Evolutionary conservation across 2,797 vertebrate species (phyloP).

Genomic region (Monodelphis domestica): DNA sequence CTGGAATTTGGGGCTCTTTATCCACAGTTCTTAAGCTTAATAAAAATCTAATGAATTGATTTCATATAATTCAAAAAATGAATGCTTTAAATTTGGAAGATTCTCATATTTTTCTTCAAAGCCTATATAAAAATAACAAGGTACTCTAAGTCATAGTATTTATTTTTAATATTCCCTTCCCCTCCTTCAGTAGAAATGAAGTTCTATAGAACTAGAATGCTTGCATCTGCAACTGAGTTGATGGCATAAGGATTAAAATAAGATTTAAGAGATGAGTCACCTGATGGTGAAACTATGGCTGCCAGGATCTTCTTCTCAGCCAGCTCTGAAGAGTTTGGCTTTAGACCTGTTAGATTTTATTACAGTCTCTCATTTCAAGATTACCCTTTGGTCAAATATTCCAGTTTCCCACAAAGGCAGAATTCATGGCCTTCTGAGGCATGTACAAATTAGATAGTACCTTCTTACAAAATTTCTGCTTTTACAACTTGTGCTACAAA

Average conservation of each 20-base stretch:
- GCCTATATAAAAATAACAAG: neutral
- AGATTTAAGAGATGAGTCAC: neutral
- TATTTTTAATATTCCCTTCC: neutral
- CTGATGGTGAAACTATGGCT: neutral
- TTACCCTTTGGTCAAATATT: conserved; percentile 4
- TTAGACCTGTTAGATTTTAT: conserved; percentile 21
- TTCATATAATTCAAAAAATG: neutral
- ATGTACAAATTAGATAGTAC: neutral
- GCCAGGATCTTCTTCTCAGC: neutral
- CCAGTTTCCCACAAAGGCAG: neutral
- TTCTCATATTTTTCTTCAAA: conserved; percentile 13
- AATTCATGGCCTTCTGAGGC: neutral
- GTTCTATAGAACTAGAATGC: neutral
- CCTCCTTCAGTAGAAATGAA: neutral
- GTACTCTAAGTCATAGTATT: neutral
- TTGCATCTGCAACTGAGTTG: neutral
- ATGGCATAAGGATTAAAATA: neutral
- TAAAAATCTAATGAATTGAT: neutral
- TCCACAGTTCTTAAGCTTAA: neutral
- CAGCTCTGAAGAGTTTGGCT: neutral
- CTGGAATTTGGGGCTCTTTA: neutral
- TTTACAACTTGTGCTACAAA: conserved; percentile 7
- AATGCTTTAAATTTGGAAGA: neutral
- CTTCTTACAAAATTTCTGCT: neutral
- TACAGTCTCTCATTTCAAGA: neutral